Evolutionary conservation across 1,140 invertebrate species (phyloP), one percentile per base, ranked within the genome.

Genomic region (Ooceraea biroi): DNA sequence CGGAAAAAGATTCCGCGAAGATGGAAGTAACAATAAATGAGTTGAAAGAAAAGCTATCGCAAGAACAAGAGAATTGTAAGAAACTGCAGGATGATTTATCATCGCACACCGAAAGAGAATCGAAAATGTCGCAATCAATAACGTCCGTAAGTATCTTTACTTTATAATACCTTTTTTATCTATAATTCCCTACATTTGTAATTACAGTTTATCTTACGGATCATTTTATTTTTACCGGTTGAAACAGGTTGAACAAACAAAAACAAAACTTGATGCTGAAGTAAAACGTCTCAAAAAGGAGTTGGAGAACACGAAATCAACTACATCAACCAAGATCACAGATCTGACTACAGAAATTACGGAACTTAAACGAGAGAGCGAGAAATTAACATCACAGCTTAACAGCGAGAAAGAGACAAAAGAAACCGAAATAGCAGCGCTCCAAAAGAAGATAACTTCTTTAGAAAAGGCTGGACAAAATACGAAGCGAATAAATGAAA

Each of bases 361-460:
- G 0, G 93, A 95, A 50, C 55, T 95, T 1, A 95, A 95, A 85
- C 95, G 96, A 68, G 96, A 97, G 88, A 90, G 96, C 50, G 95
- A 96, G 44, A 97, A 96, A 89, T 94, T 96, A 41, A 96, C 95
- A 93, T 86, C 52, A 1, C 91, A 94, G 77, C 48, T 85, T 17
- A 90, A 93, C 19, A 90, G 91, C n/a, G 92, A 92, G 25, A 94
- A 92, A 76, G 77, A 91, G 22, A 63, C 89, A 0, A 92, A 95
- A 89, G 96, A 97, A 87, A 93, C 95, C 5, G 97, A 97, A 92
- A 90, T 97, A 55, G 94, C 95, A 1, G 94, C 94, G 17, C 92
- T 97, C 12, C 96, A 96, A 88, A 96, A 95, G 44, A 97, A 97
- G 92, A 94, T 96, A 65, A 94, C 95, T 86, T 92, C 95, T 25